Evolutionary conservation across 2,113 vertebrate genomes (phyloP), one percentile per base, ranked within the genome.

Genomic region (Syngnathus typhle): DNA sequence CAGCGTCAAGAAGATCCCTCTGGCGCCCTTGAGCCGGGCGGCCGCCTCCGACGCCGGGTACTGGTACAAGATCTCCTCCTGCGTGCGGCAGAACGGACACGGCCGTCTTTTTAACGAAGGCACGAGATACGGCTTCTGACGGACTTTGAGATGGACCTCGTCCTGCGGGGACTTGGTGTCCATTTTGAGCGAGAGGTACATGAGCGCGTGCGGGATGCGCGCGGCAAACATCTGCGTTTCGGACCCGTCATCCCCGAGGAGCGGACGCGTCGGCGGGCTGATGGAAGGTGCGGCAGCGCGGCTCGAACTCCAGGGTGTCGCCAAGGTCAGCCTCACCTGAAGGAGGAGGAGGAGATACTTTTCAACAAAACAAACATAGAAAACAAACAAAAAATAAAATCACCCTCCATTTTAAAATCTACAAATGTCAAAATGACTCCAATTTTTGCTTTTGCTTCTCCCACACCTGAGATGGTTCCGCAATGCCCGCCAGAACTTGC

Each of bases 1-100:
- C 5, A 99, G 91, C 0, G 97, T 98, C 64, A 99, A 93, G 88
- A 98, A 99, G 89, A 99, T 94, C 54, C 96, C 97, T 56, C 97
- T 88, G 66, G 98, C 92, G 55, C 91, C 94, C 84, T 94, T 98
- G 74, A 99, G 91, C 87, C 94, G 96, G 65, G 88, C 77, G 61
- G 95, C 95, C 5, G 93, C 93, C 70, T 95, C 94, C 47, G 94
- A 94, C 67, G 84, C 71, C 1, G 97, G 97, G 69, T 94, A 99
- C 84, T 94, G 93, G 86, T 98, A 99, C 82, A 97, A 80, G 82
- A 99, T 95, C 88, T 98, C 96, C 86, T 98, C 94, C 96, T 98
- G 86, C 77, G 87, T 11, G 73, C 65, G 81, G 54, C 70, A 7
- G 65, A 6, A 72, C 56, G 8, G 1, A 62, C 13, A 58, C n/a